Evolutionary conservation across 2,113 vertebrate species (phyloP), one percentile per base, ranked within the genome.

Genomic region (Hippocampus guttulatus): DNA sequence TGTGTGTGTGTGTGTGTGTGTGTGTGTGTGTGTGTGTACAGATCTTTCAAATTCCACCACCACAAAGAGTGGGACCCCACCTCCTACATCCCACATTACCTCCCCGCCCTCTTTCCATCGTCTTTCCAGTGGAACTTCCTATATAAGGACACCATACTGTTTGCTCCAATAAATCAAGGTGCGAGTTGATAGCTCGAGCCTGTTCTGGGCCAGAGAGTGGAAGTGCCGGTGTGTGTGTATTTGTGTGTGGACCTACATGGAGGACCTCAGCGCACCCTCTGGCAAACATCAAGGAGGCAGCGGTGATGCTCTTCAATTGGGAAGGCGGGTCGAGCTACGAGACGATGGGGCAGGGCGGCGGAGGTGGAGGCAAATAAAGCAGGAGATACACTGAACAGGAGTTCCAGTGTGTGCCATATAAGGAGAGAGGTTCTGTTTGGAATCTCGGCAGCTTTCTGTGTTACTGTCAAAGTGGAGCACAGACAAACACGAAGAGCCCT

Each of bases 361-460:
- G 69, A 74, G 70, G 67, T 73, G 71, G 70, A 70, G 73, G 73
- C 76, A 75, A 67, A 49, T 65, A 66, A 68, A 77, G 74, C 65
- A 70, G 77, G 68, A 83, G 81, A 87, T 82, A 85, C 84, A 77
- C 69, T 85, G 86, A 88, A 74, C 84, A 78, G 82, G 76, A 78
- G 74, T 78, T 89, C 85, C 74, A 66, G 70, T 69, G 81, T 88
- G 90, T 91, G 92, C 94, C 92, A 92, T 93, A 93, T 91, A 93
- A 92, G 92, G 92, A 86, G 77, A 88, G 84, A 88, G 90, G 84
- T 88, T 88, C 90, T 87, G 90, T 74, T 73, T 84, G 89, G 91
- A 92, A 91, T 91, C 89, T 82, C 83, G 70, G 79, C 85, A 79
- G 88, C 88, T 87, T 94, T 93, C 93, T 92, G 92, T 93, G 92